Percentiles rank a stretch among this genome's conserved stretches.
Evolutionary conservation across 2,113 vertebrate genomes (phyloP).

Genomic region (Motacilla tschutschensis): DNA sequence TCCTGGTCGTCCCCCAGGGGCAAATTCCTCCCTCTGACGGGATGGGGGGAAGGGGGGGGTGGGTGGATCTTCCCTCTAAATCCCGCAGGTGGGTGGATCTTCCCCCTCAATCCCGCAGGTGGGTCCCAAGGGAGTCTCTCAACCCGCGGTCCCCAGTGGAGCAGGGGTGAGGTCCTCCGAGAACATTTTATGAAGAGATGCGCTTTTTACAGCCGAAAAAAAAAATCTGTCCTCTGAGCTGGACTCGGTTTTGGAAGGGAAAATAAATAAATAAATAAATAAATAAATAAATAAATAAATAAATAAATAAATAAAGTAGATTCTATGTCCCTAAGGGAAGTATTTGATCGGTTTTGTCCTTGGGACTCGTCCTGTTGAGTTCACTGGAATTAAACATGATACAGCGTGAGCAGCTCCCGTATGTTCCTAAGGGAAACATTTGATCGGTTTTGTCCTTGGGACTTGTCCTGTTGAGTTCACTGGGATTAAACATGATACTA

Average conservation of each 20-base stretch:
- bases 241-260: fast-evolving
- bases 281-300: neutral
- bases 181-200: neutral
- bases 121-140: fast-evolving
- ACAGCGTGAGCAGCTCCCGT: neutral
- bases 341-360: neutral
- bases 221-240: neutral
- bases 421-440: neutral
- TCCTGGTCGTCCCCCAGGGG: fast-evolving
- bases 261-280: no score
- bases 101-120: neutral
- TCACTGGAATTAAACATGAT: neutral
- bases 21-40: fast-evolving
- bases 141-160: fast-evolving
- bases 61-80: neutral
- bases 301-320: neutral
- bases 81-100: neutral
- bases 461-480: neutral
- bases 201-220: fast-evolving
- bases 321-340: neutral
- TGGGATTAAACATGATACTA: neutral
- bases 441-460: neutral
- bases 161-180: fast-evolving
- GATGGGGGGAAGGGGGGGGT: fast-evolving
- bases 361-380: neutral